Percentiles rank a stretch among this genome's conserved stretches.
Evolutionary conservation across 2,113 vertebrate species (phyloP).

Genomic region (Xiphorhynchus elegans): DNA sequence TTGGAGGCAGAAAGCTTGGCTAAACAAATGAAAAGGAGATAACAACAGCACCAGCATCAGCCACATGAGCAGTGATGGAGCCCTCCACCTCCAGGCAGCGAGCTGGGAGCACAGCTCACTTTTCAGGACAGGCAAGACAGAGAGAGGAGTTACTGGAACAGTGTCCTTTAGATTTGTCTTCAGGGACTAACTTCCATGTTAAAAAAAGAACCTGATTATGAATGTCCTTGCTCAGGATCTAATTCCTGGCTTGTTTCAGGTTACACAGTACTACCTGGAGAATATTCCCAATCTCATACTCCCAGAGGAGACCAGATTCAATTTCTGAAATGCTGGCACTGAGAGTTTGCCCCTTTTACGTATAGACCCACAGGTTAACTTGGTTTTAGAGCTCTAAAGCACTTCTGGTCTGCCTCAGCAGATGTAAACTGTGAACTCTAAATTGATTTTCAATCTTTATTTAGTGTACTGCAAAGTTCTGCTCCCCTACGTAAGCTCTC

Average conservation of each 20-base stretch:
- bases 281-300: background rate
- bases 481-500: rapidly evolving
- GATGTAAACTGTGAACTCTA: background rate
- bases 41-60: background rate
- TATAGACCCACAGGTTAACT: rapidly evolving
- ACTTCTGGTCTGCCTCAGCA: background rate
- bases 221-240: conserved; percentile 25
- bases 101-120: background rate
- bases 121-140: background rate
- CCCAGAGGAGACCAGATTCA: background rate
- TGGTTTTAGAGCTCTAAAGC: background rate
- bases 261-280: background rate
- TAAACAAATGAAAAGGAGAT: background rate
- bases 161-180: background rate
- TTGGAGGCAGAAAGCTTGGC: background rate
- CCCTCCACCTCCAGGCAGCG: background rate
- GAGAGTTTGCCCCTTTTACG: background rate
- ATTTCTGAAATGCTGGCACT: background rate
- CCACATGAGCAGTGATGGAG: background rate
- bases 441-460: background rate
- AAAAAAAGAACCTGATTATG: conserved; percentile 19
- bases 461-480: background rate
- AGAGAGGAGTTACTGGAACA: background rate
- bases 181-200: background rate
- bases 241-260: background rate